These are phyloP conservation scores for Biston betularia DNA, from an alignment of 2,888 invertebrate genomes.

Conservation along the genomic window DNA sequence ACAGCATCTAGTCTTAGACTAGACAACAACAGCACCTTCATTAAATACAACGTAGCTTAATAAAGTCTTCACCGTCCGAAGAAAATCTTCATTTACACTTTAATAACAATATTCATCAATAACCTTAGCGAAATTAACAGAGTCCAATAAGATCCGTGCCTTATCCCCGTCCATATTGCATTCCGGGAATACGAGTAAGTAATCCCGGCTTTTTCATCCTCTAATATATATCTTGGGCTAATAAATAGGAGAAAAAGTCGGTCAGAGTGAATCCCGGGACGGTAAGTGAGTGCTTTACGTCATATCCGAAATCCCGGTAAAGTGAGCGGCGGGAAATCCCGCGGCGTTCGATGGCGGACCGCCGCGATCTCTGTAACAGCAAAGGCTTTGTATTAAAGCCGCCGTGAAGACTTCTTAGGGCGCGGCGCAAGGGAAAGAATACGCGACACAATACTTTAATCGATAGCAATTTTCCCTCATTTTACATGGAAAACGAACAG, in stretches of 20 bases:
- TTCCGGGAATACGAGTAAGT: slow-evolving; percentile 57
- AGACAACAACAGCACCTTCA: slow-evolving; percentile 26
- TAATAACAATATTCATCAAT: slow-evolving; percentile 51
- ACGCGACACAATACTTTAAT: slow-evolving; percentile 42
- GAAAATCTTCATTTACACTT: slow-evolving; percentile 39
- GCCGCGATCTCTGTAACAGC: slow-evolving; percentile 84
- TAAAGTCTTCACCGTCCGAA: slow-evolving; percentile 38
- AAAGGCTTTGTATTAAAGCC: slow-evolving; percentile 86
- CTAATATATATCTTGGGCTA: slow-evolving; percentile 76
- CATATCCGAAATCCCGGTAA: slow-evolving; percentile 86
- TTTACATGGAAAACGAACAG: too few relatives aligned
- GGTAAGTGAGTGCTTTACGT: slow-evolving; percentile 84
- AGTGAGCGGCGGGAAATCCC: slow-evolving; percentile 82
- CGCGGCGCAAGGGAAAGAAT: slow-evolving; percentile 68
- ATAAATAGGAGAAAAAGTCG: slow-evolving; percentile 83
- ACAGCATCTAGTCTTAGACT: slow-evolving; percentile 12
- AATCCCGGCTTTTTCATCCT: slow-evolving; percentile 72
- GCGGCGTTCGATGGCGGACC: slow-evolving; percentile 81
- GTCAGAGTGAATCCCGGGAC: slow-evolving; percentile 67
- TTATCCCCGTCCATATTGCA: slow-evolving; percentile 62
- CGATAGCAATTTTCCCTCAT: too few relatives aligned
- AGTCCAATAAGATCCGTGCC: slow-evolving; percentile 58
- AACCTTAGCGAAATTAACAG: slow-evolving; percentile 59
- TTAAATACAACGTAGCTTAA: slow-evolving; percentile 40
- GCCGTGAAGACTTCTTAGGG: slow-evolving; percentile 71